Evolutionary conservation across 2,113 vertebrate genomes (phyloP), one percentile per base, ranked within the genome.

Genomic region (Meleagris gallopavo): DNA sequence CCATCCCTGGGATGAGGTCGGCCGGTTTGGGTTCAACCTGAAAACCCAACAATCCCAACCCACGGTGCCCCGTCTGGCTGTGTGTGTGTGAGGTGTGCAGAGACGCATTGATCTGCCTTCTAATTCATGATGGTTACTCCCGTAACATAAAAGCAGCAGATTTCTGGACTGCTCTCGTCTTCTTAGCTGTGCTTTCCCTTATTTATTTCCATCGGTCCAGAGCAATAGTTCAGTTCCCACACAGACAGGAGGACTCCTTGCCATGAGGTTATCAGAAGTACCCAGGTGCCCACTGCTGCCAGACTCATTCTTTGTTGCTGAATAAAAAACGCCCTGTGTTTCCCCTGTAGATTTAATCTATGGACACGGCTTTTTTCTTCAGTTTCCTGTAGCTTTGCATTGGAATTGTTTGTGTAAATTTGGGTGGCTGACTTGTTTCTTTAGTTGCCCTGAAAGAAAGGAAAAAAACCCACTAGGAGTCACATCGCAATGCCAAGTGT

Each of bases 371-470:
- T 24, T 22, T 36, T 64, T 25, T 82, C 75, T 76, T 46, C 41
- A 32, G 7, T 54, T 82, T 25, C 11, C 24, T 36, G 11, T 40
- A 48, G n/a, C 30, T 73, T 55, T 38, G 21, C 16, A 27, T 88
- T 83, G 65, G 27, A 45, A 79, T 83, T 65, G 75, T 52, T 83
- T 54, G 32, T 86, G 21, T 32, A 45, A 24, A 81, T 85, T 77
- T 64, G 13, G 1, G 13, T 70, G 7, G 7, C 9, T 85, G 7
- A 0, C 2, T 36, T 14, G 0, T 54, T 66, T 55, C 66, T 85
- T 61, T 79, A 57, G 24, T 27, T 54, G 8, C 38, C n/a, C 55
- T 21, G 11, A 34, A 76, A 75, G 29, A 41, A 84, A 13, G 30
- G 0, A 3, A 4, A 8, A 22, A 43, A 18, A 40, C 40, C 41